These are phyloP conservation scores for Heliconius nattereri DNA, from an alignment of 1,140 invertebrate genomes.

Conservation along the genomic window DNA sequence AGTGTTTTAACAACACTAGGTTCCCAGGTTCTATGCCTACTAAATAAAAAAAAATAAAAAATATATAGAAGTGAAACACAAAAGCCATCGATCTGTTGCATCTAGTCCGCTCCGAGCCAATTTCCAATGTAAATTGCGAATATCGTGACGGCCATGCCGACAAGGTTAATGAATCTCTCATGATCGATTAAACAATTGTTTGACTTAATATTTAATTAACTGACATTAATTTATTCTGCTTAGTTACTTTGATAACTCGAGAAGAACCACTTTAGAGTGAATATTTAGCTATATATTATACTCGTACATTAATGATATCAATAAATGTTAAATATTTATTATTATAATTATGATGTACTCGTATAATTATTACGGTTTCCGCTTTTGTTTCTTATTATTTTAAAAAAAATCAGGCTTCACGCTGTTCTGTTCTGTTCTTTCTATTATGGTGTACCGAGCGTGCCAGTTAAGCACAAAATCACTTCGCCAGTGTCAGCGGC, in stretches of 20 bases:
- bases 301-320: neutral
- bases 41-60: no score
- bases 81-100: neutral
- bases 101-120: slow-evolving; percentile 21
- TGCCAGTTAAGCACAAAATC: no score
- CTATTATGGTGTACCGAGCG: no score
- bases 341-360: no score
- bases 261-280: neutral
- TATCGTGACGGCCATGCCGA: slow-evolving; percentile 30
- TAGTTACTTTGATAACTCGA: neutral
- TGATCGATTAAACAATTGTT: slow-evolving; percentile 21
- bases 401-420: no score
- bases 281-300: neutral
- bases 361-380: no score
- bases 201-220: slow-evolving; percentile 12
- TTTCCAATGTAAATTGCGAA: slow-evolving; percentile 32
- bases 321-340: no score
- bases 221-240: neutral
- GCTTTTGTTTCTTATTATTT: no score
- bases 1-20: no score
- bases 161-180: slow-evolving; percentile 26
- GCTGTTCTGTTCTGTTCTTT: no score
- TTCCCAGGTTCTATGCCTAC: no score
- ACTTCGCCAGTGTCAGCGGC: no score
- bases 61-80: neutral